A percentile compares a stretch with the other conserved stretches of the same genome.
Evolutionary conservation across 2,888 invertebrate genomes (phyloP).

Genomic region (Trissolcus japonicus): DNA sequence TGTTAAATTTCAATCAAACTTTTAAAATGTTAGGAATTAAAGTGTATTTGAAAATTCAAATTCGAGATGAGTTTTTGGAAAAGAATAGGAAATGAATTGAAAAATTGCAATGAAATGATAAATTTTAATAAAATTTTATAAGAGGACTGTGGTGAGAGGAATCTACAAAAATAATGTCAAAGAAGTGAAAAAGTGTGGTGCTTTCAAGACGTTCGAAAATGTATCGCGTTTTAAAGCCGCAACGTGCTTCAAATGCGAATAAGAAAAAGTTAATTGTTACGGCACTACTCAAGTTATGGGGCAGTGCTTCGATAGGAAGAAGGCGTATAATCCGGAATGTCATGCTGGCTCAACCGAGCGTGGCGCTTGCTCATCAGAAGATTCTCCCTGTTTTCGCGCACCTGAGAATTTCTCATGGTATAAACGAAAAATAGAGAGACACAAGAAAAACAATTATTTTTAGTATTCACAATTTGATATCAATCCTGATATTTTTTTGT

Average conservation of each 20-base stretch:
- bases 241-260: slow-evolving; percentile 54
- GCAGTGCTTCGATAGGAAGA: slow-evolving; percentile 65
- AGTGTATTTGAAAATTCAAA: no score
- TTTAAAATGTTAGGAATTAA: no score
- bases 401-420: slow-evolving; percentile 65
- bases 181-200: slow-evolving; percentile 31
- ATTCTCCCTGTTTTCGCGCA: slow-evolving; percentile 58
- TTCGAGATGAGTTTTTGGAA: no score
- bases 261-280: slow-evolving; percentile 59
- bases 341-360: slow-evolving; percentile 68
- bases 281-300: slow-evolving; percentile 60
- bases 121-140: not conserved
- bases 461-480: slow-evolving; percentile 36
- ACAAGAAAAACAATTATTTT: slow-evolving; percentile 48
- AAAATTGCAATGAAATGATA: no score
- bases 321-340: slow-evolving; percentile 69
- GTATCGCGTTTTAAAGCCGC: slow-evolving; percentile 43
- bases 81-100: no score
- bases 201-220: slow-evolving; percentile 48
- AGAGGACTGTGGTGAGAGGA: not conserved
- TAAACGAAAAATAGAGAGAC: slow-evolving; percentile 50
- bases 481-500: slow-evolving; percentile 6
- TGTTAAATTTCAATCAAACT: no score
- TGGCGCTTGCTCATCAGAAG: slow-evolving; percentile 64
- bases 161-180: slow-evolving; percentile 9